A percentile compares a stretch with the other conserved stretches of the same genome.
Conservation (phyloP, 2,113 vertebrate genomes). For the Oreochromis spilurus region DNA sequence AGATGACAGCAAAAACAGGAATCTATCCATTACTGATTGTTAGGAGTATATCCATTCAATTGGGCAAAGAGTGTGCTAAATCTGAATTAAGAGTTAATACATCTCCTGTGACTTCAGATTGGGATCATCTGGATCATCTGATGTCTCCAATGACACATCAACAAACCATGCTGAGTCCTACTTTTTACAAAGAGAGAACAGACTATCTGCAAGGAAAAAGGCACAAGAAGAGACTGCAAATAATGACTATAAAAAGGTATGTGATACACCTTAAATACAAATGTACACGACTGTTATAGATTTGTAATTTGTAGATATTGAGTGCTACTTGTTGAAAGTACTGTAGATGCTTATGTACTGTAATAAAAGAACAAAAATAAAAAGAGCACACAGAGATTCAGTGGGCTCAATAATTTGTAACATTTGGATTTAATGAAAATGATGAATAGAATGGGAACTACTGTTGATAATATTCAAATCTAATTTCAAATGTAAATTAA, state of each 20-base stretch:
- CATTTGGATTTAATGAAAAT: not conserved
- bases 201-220: conserved; percentile 76
- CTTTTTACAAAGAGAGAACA: conserved; percentile 76
- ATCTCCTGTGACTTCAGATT: conserved; percentile 63
- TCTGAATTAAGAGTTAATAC: not conserved
- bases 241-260: conserved; percentile 86
- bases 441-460: not conserved
- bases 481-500: not conserved
- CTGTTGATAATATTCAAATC: not conserved
- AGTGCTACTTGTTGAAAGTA: not conserved
- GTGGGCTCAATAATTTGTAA: not conserved
- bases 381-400: not conserved
- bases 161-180: conserved; percentile 77
- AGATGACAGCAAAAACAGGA: not conserved
- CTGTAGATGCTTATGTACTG: not conserved
- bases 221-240: conserved; percentile 74
- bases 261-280: not conserved
- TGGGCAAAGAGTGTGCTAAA: not conserved
- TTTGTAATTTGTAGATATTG: not conserved
- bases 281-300: not conserved
- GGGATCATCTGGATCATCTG: conserved; percentile 65
- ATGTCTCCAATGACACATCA: conserved; percentile 68
- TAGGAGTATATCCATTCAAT: not conserved
- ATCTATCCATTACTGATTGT: not conserved
- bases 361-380: not conserved